Evolutionary conservation across 2,113 vertebrate genomes (phyloP).

Genomic region (Marmota monax): DNA sequence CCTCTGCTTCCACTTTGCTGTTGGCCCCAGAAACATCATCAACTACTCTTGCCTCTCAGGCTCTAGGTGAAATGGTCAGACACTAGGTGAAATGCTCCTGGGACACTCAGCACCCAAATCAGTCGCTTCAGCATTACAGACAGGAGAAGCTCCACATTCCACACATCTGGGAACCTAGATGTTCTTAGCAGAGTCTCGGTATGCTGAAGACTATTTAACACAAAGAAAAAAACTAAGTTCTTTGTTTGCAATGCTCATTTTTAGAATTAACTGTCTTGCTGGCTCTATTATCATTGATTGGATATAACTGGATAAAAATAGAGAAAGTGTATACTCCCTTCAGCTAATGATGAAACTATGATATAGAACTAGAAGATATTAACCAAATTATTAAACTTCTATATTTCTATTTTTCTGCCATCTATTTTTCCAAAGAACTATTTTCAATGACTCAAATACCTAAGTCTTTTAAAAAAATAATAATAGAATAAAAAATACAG

Average conservation of each 20-base stretch:
- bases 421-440: slow-evolving; percentile 5
- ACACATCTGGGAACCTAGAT: not conserved
- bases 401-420: not conserved
- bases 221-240: not conserved
- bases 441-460: not conserved
- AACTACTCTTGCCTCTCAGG: not conserved
- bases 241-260: not conserved
- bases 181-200: not conserved
- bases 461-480: not conserved
- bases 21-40: fast-evolving
- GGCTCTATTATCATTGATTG: not conserved
- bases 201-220: not conserved
- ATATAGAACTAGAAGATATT: not conserved
- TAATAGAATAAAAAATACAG: not conserved
- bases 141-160: not conserved
- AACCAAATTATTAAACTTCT: not conserved
- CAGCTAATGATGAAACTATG: not conserved
- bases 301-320: not conserved
- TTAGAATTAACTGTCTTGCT: not conserved
- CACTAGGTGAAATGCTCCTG: not conserved
- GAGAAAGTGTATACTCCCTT: not conserved
- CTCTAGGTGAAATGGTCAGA: not conserved
- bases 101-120: not conserved
- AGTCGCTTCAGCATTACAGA: not conserved
- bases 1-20: not conserved